These are phyloP conservation scores for Columba livia DNA, from an alignment of 2,113 vertebrate species.

Conservation along the genomic window DNA sequence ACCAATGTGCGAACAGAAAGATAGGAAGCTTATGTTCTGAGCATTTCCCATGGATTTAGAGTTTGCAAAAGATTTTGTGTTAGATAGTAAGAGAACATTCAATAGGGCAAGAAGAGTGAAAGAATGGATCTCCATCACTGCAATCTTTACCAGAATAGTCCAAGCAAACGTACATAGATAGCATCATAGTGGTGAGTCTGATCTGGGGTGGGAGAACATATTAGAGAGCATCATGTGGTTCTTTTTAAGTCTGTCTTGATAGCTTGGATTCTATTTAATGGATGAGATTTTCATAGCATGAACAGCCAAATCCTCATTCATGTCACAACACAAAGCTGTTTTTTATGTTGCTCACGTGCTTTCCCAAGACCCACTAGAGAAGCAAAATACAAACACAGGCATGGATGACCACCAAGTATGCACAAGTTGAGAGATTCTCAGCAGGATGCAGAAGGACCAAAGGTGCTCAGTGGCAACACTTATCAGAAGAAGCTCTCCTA, in stretches of 20 bases:
- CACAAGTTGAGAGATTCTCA: background rate
- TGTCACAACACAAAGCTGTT: background rate
- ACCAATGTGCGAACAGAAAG: background rate
- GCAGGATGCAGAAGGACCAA: background rate
- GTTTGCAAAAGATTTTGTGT: background rate
- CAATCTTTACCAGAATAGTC: background rate
- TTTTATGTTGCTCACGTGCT: background rate
- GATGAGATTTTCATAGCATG: background rate
- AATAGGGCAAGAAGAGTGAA: background rate
- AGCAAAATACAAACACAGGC: background rate
- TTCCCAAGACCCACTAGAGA: background rate
- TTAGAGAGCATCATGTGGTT: background rate
- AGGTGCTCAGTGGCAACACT: background rate
- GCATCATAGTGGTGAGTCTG: background rate
- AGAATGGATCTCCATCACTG: background rate
- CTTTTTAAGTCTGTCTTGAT: background rate
- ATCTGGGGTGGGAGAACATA: background rate
- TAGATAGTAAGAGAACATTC: background rate
- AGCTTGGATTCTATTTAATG: background rate
- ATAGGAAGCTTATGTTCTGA: background rate
- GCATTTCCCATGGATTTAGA: background rate
- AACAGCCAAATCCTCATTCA: background rate
- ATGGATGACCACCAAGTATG: background rate
- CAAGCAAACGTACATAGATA: background rate
- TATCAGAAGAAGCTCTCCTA: background rate